A percentile compares a stretch with the other conserved stretches of the same genome.
These are phyloP conservation scores for Dorcus hopei DNA, from an alignment of 2,888 invertebrate species.

Conservation along the genomic window DNA sequence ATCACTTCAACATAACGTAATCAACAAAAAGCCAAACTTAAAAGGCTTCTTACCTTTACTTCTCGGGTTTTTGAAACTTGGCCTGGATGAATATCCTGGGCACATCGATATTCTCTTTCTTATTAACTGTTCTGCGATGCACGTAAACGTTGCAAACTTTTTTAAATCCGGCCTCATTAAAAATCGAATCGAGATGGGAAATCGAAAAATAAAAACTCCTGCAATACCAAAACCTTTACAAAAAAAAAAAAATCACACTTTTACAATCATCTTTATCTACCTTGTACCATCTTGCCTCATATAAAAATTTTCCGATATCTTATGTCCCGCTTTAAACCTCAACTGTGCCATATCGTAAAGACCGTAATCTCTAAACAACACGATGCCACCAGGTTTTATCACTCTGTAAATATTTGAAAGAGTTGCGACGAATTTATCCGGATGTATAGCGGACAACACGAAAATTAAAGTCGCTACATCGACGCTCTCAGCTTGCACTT, in stretches of 20 bases:
- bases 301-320: slow-evolving; percentile 90
- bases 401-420: slow-evolving; percentile 63
- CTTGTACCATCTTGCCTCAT: slow-evolving; percentile 96
- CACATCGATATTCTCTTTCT: slow-evolving; percentile 88
- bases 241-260: slow-evolving; percentile 45
- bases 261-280: slow-evolving; percentile 41
- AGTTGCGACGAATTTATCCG: slow-evolving; percentile 69
- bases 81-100: slow-evolving; percentile 92
- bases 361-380: slow-evolving; percentile 92
- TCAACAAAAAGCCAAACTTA: slow-evolving; percentile 3
- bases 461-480: slow-evolving; percentile 90
- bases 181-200: slow-evolving; percentile 66
- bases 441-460: slow-evolving; percentile 92
- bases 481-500: slow-evolving; percentile 53
- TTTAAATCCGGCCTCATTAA: slow-evolving; percentile 68
- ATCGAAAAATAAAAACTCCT: slow-evolving; percentile 74
- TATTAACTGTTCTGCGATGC: slow-evolving; percentile 84
- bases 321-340: slow-evolving; percentile 88
- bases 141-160: slow-evolving; percentile 71
- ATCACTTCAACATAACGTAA: neutral
- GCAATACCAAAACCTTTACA: slow-evolving; percentile 41
- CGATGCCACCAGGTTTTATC: slow-evolving; percentile 71
- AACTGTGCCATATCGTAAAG: slow-evolving; percentile 94
- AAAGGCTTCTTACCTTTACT: slow-evolving; percentile 6
- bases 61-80: slow-evolving; percentile 62